phyloP scores from a whole-genome alignment of 2,113 vertebrate species.

The Planiliza haematocheilus region DNA sequence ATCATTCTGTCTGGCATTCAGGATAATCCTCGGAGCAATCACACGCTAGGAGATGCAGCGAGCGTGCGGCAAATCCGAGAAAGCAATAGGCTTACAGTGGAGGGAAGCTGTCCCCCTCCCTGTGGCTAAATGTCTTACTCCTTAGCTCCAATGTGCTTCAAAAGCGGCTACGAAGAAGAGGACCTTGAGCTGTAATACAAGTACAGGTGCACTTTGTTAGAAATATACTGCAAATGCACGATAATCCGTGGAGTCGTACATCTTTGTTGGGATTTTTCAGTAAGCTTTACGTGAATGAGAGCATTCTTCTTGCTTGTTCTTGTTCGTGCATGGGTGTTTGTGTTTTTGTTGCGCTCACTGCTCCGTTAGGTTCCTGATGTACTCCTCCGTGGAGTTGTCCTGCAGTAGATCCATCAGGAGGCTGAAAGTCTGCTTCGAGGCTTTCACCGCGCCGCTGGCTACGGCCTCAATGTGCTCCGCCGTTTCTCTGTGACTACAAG shows the following conservation, averaged over 20 bases:
- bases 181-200: constrained; percentile 59
- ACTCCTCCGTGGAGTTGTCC: constrained; percentile 66
- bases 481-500: constrained; percentile 73
- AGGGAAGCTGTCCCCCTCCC: constrained; percentile 68
- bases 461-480: constrained; percentile 70
- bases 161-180: constrained; percentile 36
- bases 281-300: constrained; percentile 33
- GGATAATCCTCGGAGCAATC: constrained; percentile 81
- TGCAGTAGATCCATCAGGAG: constrained; percentile 82
- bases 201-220: constrained; percentile 58
- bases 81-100: constrained; percentile 76
- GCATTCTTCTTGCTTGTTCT: constrained; percentile 22
- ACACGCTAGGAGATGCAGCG: constrained; percentile 74
- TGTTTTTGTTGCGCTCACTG: constrained; percentile 72
- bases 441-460: constrained; percentile 74
- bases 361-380: constrained; percentile 80
- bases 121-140: constrained; percentile 78
- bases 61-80: constrained; percentile 66
- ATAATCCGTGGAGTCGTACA: constrained; percentile 48
- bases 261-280: constrained; percentile 32
- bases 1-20: constrained; percentile 73
- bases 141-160: constrained; percentile 59
- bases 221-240: constrained; percentile 27
- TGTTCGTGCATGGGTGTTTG: constrained; percentile 29
- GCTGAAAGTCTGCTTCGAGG: constrained; percentile 78